Evolutionary conservation across 2,797 vertebrate species (phyloP), one percentile per base, ranked within the genome.

Genomic region (Lemur catta): DNA sequence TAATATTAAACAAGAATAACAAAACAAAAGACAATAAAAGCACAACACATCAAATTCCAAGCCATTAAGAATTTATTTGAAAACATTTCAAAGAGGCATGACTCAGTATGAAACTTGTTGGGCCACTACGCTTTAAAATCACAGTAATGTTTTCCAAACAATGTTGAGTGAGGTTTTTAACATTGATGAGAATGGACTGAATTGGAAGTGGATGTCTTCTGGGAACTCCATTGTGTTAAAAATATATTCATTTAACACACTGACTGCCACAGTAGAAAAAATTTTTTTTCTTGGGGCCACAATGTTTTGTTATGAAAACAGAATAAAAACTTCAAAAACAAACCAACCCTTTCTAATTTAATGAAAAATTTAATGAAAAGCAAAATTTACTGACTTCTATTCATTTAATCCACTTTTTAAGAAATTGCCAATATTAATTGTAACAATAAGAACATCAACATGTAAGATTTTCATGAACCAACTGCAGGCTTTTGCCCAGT

Each of bases 161-260:
- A 81, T 46, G 38, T 28, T 89, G 59, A 84, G 38, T 81, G 33
- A 69, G 46, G 59, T 71, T 93, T 90, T 96, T 85, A 92, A 84
- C 79, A 75, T 1, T 46, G 82, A 67, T 84, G n/a, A 97, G 63
- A 28, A 67, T 46, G 28, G 46, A 35, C 72, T 94, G 28, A 94
- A 55, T 38, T 78, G 22, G 63, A 91, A 89, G 65, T 28, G 13
- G 6, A 61, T 84, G n/a, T 38, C 78, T 94, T 93, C 88, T 92
- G 57, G 35, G 55, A 93, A 91, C 41, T 82, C 67, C 1, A 3
- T 28, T n/a, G 9, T 22, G 35, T 91, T 85, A 61, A 63, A 95
- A 89, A 76, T 69, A 35, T 22, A 89, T 41, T 78, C 14, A 86
- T 30, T 95, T 81, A 91, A 69, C 50, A 28, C 57, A 59, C 0